Conservation (phyloP, 2,888 invertebrate genomes). For the Leucania comma region DNA sequence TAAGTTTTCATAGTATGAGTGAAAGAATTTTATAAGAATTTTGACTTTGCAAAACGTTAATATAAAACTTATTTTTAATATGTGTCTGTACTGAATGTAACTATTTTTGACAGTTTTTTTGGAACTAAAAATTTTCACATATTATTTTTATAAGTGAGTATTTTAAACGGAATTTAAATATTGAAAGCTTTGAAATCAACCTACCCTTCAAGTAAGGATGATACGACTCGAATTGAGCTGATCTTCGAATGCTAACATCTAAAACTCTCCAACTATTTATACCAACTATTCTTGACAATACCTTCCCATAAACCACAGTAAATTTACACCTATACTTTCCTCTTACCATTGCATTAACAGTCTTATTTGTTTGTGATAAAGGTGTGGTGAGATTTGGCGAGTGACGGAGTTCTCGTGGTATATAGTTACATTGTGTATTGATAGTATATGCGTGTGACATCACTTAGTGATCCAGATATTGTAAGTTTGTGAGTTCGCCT, state of each 20-base stretch:
- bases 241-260: constrained; percentile 76
- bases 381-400: neutral
- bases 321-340: constrained; percentile 18
- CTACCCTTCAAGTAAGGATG: constrained; percentile 59
- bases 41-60: neutral
- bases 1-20: no score
- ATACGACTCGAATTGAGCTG: constrained; percentile 64
- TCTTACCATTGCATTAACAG: constrained; percentile 22
- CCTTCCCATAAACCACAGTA: constrained; percentile 58
- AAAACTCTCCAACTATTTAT: constrained; percentile 78
- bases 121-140: no score
- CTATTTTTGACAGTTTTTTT: neutral
- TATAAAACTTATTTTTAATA: neutral
- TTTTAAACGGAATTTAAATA: neutral
- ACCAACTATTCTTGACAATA: constrained; percentile 73
- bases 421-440: constrained; percentile 54
- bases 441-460: constrained; percentile 60
- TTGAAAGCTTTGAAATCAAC: constrained; percentile 1
- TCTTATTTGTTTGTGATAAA: constrained; percentile 38
- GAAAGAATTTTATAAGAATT: neutral
- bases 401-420: constrained; percentile 16
- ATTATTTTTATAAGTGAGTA: no score
- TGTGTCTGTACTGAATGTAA: no score
- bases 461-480: constrained; percentile 60
- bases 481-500: constrained; percentile 41